Conservation (phyloP, 1,140 invertebrate genomes). For the Trachymyrmex septentrionalis region DNA sequence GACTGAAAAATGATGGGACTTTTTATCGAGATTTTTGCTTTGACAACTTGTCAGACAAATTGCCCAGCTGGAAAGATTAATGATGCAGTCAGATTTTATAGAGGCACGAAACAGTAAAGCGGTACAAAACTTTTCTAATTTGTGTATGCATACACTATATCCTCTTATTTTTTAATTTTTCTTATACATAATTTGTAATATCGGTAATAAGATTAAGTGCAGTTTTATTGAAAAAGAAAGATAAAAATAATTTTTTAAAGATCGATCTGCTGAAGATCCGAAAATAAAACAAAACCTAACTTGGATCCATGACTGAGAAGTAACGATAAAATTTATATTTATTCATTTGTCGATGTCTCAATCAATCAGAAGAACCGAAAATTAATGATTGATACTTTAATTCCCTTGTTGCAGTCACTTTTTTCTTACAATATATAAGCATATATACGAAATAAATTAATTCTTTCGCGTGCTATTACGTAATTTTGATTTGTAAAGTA, state of each 20-base stretch:
- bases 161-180: not conserved
- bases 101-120: conserved; percentile 26
- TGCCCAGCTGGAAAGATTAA: conserved; percentile 52
- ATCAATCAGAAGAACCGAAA: not conserved
- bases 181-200: not conserved
- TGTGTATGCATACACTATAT: too few species aligned
- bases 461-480: conserved; percentile 1
- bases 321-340: not conserved
- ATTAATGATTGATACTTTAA: not conserved
- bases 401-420: not conserved
- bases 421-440: not conserved
- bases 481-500: conserved; percentile 14
- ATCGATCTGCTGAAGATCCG: not conserved
- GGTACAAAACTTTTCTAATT: conserved; percentile 18
- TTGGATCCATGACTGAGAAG: not conserved
- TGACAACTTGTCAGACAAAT: conserved; percentile 58
- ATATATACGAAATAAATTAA: conserved; percentile 2
- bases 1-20: conserved; percentile 52
- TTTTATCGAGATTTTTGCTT: conserved; percentile 56
- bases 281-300: not conserved
- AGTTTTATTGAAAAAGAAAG: not conserved
- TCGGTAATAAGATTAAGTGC: not conserved
- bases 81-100: conserved; percentile 25
- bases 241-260: not conserved
- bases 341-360: not conserved